Base-by-base conservation (phyloP, 37 sponge, comb jelly and placozoan genomes). In the Eunapius fragilis region DNA sequence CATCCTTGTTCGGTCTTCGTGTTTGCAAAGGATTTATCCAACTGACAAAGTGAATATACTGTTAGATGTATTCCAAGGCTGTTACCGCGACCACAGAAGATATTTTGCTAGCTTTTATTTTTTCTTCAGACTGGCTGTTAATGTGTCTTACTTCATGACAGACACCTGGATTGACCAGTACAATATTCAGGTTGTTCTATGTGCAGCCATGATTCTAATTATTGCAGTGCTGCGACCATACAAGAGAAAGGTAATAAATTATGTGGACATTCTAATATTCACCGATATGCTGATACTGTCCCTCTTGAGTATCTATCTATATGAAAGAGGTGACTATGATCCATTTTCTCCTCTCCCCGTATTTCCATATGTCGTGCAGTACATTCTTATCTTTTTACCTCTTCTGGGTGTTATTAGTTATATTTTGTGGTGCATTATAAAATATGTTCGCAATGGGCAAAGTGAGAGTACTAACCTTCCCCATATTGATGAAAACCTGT, bases 41-140 rank as follows among this genome's bases (percentile, higher is more conserved):
- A 22, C 30, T 23, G 81, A n/a, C 24, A 87, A 87, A 50, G 50
- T 87, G 19, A 67, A 58, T 58, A 67, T 87, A 36, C 37, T 90
- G 12, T 58, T 90, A 10, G 82, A 85, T 38, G 74, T 79, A 2
- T 90, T 90, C 34, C 86, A 90, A 49, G 91, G 86, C 0, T 90
- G 91, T 72, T 90, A 86, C 68, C 76, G 77, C 26, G 81, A 86
- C 31, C 69, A 82, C 23, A 38, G 48, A 25, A 10, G 82, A 0
- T 90, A 82, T 73, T 90, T 90, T 82, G 91, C 91, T 10, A 86
- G 91, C 25, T 25, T 90, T 17, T 78, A 85, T 37, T 90, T 90
- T 34, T 36, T 90, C 0, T 86, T 76, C 49, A 83, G 91, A 13
- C 33, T 90, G 24, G 67, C 35, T 34, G 48, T 80, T 26, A 86